phyloP scores from a whole-genome alignment of 2,113 vertebrate species.

The Tupaia tana region DNA sequence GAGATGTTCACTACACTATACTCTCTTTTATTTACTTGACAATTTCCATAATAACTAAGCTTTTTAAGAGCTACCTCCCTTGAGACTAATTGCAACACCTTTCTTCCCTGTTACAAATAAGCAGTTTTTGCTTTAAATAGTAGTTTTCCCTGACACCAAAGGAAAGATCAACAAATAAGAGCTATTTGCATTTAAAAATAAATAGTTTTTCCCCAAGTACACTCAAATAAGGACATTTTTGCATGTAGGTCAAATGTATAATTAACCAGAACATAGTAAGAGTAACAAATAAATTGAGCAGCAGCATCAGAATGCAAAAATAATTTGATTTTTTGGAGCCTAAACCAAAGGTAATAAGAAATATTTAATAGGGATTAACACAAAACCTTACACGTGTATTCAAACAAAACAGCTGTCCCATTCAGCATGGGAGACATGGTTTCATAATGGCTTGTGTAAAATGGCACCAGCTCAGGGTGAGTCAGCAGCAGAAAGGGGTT shows the following conservation, averaged over 20 bases:
- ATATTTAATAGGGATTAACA: conserved; percentile 54
- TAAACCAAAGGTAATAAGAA: conserved; percentile 7
- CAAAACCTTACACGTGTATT: neutral
- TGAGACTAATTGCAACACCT: neutral
- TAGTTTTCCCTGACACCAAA: neutral
- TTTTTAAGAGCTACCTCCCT: neutral
- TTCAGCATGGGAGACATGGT: neutral
- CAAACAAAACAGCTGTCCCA: neutral
- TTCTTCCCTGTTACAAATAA: neutral
- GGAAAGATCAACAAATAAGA: too few species aligned
- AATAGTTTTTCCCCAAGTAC: neutral
- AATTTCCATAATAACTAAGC: neutral
- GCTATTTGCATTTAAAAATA: too few species aligned
- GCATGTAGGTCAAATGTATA: neutral
- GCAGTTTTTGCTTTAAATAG: neutral
- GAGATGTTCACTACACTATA: neutral
- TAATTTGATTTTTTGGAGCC: neutral
- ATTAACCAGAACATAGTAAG: neutral
- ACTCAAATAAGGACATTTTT: neutral
- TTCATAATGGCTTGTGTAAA: neutral
- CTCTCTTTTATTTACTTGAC: neutral
- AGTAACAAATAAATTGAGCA: neutral
- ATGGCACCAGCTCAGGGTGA: neutral
- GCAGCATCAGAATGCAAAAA: neutral
- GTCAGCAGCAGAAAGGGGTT: neutral